Conservation (phyloP, 2,797 vertebrate genomes). For the Syngnathus acus region DNA sequence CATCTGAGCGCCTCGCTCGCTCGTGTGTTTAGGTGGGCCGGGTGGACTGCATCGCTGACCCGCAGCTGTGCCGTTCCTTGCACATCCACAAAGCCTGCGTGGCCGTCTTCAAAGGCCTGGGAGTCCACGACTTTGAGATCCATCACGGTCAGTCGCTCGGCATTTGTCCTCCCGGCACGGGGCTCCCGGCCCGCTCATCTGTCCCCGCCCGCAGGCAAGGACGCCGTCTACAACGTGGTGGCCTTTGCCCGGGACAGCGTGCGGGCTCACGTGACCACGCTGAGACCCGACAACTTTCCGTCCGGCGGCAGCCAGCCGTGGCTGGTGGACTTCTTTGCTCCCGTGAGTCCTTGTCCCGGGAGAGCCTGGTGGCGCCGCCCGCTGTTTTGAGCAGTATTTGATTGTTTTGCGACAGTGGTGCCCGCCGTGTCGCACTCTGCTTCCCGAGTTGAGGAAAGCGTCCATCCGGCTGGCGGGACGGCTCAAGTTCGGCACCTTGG, state of each 20-base stretch:
- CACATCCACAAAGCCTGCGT: slow-evolving; percentile 85
- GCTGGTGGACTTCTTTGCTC: slow-evolving; percentile 97
- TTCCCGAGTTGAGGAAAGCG: slow-evolving; percentile 92
- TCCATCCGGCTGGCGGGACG: slow-evolving; percentile 87
- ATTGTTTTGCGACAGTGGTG: slow-evolving; percentile 78
- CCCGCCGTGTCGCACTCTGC: slow-evolving; percentile 87
- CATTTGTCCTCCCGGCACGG: too few relatives aligned
- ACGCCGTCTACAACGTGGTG: slow-evolving; percentile 86
- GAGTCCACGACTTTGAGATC: slow-evolving; percentile 89
- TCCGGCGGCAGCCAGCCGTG: slow-evolving; percentile 86
- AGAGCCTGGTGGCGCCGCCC: too few relatives aligned
- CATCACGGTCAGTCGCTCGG: slow-evolving; percentile 79
- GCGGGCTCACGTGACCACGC: slow-evolving; percentile 84
- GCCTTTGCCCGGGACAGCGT: slow-evolving; percentile 94
- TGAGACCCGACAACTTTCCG: slow-evolving; percentile 92
- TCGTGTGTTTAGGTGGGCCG: slow-evolving; percentile 77
- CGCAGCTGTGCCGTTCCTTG: slow-evolving; percentile 75
- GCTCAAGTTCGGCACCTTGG: slow-evolving; percentile 88
- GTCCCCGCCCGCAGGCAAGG: slow-evolving; percentile 74
- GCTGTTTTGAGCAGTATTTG: neutral
- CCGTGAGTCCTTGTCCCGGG: slow-evolving; percentile 66
- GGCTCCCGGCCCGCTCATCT: too few relatives aligned
- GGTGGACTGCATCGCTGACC: slow-evolving; percentile 79
- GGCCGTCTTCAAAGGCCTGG: slow-evolving; percentile 91
- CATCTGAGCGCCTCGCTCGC: neutral